phyloP scores from a whole-genome alignment of 2,888 invertebrate genomes.

The Ectropis crepuscularia region DNA sequence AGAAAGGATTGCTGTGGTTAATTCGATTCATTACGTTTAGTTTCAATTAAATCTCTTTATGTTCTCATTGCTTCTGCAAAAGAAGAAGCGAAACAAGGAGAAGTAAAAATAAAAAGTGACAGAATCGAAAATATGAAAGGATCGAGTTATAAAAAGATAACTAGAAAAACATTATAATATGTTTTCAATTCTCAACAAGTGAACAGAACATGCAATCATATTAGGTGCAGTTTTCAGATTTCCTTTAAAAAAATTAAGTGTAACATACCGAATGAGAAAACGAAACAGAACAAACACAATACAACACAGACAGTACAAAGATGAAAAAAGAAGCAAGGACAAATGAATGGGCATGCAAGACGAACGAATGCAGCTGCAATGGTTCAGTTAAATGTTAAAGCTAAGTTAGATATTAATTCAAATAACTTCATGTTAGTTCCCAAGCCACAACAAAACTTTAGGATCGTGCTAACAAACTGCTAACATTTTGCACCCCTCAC shows the following conservation, averaged over 20 bases:
- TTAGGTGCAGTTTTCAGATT: conserved; percentile 12
- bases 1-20: conserved; percentile 81
- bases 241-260: conserved; percentile 21
- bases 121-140: conserved; percentile 43
- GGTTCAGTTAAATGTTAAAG: conserved; percentile 62
- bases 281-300: conserved; percentile 39
- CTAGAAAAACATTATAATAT: conserved; percentile 9
- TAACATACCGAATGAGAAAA: conserved; percentile 42
- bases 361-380: conserved; percentile 79
- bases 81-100: conserved; percentile 65
- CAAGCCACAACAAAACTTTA: conserved; percentile 84
- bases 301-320: conserved; percentile 36
- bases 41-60: conserved; percentile 36
- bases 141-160: conserved; percentile 35
- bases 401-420: conserved; percentile 56
- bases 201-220: not conserved
- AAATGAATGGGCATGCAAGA: conserved; percentile 57
- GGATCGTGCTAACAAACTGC: conserved; percentile 51
- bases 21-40: conserved; percentile 34
- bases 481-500: conserved; percentile 57
- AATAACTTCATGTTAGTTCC: conserved; percentile 61
- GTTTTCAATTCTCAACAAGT: not conserved
- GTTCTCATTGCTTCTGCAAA: conserved; percentile 81
- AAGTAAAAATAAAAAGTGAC: conserved; percentile 42
- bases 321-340: conserved; percentile 48